Evolutionary conservation across 2,888 invertebrate species (phyloP), one percentile per base, ranked within the genome.

Genomic region (Endotricha flammealis): DNA sequence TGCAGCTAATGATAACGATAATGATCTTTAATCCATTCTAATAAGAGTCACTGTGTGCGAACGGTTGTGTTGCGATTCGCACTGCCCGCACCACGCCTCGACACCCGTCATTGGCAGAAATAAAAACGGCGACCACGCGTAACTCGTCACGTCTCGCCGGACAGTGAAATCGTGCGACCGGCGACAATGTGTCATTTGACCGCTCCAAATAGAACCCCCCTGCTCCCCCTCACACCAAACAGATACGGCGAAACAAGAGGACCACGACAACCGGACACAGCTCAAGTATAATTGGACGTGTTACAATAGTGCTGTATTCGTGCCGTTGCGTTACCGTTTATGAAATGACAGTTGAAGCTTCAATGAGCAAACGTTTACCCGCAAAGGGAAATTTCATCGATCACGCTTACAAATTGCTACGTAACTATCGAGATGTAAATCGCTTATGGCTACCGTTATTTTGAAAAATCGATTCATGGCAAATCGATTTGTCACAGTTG

Each of bases 71-170:
- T 62, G 56, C 71, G 59, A 64, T 69, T 63, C 64, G 64, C 68
- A 70, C 61, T 64, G 74, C 62, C 66, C 70, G 58, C 64, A 85
- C 85, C 85, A 83, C 85, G 85, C 85, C 85, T 83, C 83, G 73
- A 73, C 81, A 81, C 80, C 73, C 77, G 83, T 83, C 85, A 86
- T 86, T 86, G 85, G 85, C 85, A 86, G 85, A 86, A 83, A 85
- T 85, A 85, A 85, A 86, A 85, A 85, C 82, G 75, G 74, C 79
- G 73, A 76, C 80, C 79, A 81, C 83, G 83, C 85, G 85, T 85
- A 82, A 77, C 83, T 75, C 72, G 83, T 85, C 85, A 83, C 85
- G 82, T 81, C 71, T 75, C 67, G 75, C 57, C 74, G 82, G 81
- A 74, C 82, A 79, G 80, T 66, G 80, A 81, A 79, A 82, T 83